Base-by-base conservation (phyloP, 2,888 invertebrate genomes). In the Drosophila melanosoma region DNA sequence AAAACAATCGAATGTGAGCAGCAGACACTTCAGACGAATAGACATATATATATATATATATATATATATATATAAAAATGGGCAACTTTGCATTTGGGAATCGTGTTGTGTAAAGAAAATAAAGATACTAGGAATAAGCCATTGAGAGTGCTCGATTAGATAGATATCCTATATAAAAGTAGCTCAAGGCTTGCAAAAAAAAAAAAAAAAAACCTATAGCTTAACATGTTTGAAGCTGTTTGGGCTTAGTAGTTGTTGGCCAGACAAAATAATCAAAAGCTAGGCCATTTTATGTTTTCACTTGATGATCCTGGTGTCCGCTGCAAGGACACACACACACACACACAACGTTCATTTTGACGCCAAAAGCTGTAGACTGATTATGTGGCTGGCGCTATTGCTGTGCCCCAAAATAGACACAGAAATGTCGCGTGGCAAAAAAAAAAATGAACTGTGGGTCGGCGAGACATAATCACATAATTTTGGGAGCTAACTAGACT, bases 351-450 rank as follows among this genome's bases (percentile, higher is more conserved):
- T 32, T 23, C 38, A 60, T 29, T 60, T 58, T 15, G 42, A 45
- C 26, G 32, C 53, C 32, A 48, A 40, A 49, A 36, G 26, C 59
- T 65, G 48, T 72, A 63, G 69, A 66, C 73, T 68, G 69, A 68
- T 68, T 76, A 68, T 64, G 52, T 26, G 61, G 59, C 49, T 35
- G 12, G 20, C 56, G 52, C 33, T 69, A 69, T 69, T 77, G 66
- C 61, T 74, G 61, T 61, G 58, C 17, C 79, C 69, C 66, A 76
- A 88, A 79, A 88, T 84, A 85, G 81, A 74, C 54, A 35, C 57
- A 20, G 29, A 23, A 23, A 36, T 45, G 40, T 57, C 57, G 49
- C 48, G 42, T 26, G 54, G 26, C 61, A 29, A 15, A 48, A 15
- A 1, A 29, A 15, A 48, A 15, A 1, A 12, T 15, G 10, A 1